Conservation (phyloP, 2,113 vertebrate species). For the Electrona antarctica region DNA sequence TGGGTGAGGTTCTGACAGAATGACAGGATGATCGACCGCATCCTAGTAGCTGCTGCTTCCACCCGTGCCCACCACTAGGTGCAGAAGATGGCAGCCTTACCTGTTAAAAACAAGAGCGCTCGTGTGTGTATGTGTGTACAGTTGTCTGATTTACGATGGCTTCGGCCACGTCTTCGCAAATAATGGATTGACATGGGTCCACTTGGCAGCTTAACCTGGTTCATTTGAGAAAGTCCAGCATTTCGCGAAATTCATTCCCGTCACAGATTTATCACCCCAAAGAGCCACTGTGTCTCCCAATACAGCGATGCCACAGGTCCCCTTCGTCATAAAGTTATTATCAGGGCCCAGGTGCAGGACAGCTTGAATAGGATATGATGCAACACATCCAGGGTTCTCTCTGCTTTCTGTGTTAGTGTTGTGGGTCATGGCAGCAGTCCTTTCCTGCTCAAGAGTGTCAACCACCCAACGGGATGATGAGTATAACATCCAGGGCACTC, state of each 20-base stretch:
- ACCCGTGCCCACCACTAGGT: constrained; percentile 28
- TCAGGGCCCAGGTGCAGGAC: constrained; percentile 35
- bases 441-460: constrained; percentile 60
- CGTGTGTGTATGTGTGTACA: constrained; percentile 16
- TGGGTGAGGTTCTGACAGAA: constrained; percentile 52
- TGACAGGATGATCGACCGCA: constrained; percentile 63
- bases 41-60: constrained; percentile 64
- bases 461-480: constrained; percentile 61
- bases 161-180: constrained; percentile 26
- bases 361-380: constrained; percentile 43
- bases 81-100: constrained; percentile 38
- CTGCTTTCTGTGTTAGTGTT: constrained; percentile 43
- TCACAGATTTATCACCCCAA: background rate
- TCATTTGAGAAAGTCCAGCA: constrained; percentile 16
- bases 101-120: constrained; percentile 27
- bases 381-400: constrained; percentile 39
- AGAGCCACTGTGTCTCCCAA: background rate
- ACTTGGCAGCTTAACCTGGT: constrained; percentile 4
- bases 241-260: background rate
- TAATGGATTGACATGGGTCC: constrained; percentile 26
- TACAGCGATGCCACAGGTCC: background rate
- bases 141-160: constrained; percentile 34
- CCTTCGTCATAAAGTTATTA: constrained; percentile 27
- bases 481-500: constrained; percentile 53
- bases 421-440: constrained; percentile 49